These are phyloP conservation scores for Neoscelio sp. DNA, from an alignment of 2,888 invertebrate genomes.

Conservation along the genomic window DNA sequence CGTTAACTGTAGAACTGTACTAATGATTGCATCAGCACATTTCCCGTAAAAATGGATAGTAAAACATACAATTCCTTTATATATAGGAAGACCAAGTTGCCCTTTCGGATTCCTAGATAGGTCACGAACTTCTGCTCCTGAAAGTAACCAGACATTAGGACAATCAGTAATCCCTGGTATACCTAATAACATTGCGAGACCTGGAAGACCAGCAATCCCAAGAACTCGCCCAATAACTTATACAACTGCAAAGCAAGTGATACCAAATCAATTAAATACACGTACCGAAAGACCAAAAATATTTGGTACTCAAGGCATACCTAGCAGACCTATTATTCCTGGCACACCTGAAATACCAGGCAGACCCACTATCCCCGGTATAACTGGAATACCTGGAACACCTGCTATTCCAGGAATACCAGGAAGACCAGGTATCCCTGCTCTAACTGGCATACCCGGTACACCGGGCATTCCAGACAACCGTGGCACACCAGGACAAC, in stretches of 20 bases:
- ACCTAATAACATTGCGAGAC: slow-evolving; percentile 48
- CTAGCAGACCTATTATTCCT: slow-evolving; percentile 59
- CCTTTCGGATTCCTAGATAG: slow-evolving; percentile 54
- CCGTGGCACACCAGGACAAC: slow-evolving; percentile 66
- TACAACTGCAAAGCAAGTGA: slow-evolving; percentile 27
- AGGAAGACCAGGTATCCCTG: neutral
- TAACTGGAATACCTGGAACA: neutral
- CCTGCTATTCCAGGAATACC: slow-evolving; percentile 13
- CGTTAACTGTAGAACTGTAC: too few relatives aligned
- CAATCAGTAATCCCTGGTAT: slow-evolving; percentile 42
- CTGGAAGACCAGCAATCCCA: slow-evolving; percentile 71
- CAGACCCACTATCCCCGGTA: neutral
- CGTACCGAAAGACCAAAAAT: slow-evolving; percentile 35
- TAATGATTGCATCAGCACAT: neutral
- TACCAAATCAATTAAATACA: slow-evolving; percentile 37
- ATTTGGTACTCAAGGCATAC: slow-evolving; percentile 50
- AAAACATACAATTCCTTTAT: slow-evolving; percentile 30
- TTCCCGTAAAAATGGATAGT: slow-evolving; percentile 14
- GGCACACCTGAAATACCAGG: slow-evolving; percentile 34
- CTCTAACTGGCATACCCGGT: slow-evolving; percentile 22
- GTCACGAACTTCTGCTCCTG: slow-evolving; percentile 44
- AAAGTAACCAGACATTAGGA: slow-evolving; percentile 36
- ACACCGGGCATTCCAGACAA: slow-evolving; percentile 37
- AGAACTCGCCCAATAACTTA: slow-evolving; percentile 61
- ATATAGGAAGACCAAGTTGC: slow-evolving; percentile 55